Conservation (phyloP, 92 coral and sea anemone species). For the Epizoanthus fatuus region DNA sequence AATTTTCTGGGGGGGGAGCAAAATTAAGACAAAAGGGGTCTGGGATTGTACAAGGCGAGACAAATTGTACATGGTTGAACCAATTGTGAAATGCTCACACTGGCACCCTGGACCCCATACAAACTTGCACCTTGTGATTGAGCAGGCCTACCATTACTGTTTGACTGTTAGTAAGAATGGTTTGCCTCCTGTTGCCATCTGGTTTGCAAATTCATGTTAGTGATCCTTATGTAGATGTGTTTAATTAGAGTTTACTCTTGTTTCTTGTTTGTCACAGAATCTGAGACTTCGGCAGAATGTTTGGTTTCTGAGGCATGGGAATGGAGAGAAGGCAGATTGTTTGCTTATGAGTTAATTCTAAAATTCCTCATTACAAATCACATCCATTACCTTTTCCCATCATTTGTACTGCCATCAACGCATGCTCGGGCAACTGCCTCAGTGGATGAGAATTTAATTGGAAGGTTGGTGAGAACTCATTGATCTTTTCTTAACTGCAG, state of each 20-base stretch:
- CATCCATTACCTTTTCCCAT: slow-evolving; percentile 96
- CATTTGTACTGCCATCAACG: slow-evolving; percentile 86
- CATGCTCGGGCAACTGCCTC: slow-evolving; percentile 84
- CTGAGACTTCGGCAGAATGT: slow-evolving; percentile 57
- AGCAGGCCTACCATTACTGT: no score
- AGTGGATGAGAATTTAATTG: slow-evolving; percentile 91
- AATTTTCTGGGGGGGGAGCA: no score
- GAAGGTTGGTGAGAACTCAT: slow-evolving; percentile 2
- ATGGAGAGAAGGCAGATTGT: slow-evolving; percentile 98
- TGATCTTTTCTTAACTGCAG: not conserved
- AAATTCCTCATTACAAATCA: slow-evolving; percentile 96
- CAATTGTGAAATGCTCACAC: no score
- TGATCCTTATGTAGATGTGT: not conserved
- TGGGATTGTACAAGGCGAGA: no score
- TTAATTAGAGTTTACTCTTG: not conserved
- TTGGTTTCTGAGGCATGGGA: slow-evolving; percentile 95
- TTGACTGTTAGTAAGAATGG: no score
- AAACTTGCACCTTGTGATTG: no score
- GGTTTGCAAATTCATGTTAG: not conserved
- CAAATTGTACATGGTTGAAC: no score
- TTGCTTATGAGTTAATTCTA: slow-evolving; percentile 95
- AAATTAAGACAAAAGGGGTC: no score
- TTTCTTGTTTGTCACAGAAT: slow-evolving; percentile 36
- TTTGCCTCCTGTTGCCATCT: no score
- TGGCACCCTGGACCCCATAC: no score